Percentiles rank a stretch among this genome's conserved stretches.
These are phyloP conservation scores for Gobio occitaniae DNA, from an alignment of 2,797 vertebrate species.

Conservation along the genomic window DNA sequence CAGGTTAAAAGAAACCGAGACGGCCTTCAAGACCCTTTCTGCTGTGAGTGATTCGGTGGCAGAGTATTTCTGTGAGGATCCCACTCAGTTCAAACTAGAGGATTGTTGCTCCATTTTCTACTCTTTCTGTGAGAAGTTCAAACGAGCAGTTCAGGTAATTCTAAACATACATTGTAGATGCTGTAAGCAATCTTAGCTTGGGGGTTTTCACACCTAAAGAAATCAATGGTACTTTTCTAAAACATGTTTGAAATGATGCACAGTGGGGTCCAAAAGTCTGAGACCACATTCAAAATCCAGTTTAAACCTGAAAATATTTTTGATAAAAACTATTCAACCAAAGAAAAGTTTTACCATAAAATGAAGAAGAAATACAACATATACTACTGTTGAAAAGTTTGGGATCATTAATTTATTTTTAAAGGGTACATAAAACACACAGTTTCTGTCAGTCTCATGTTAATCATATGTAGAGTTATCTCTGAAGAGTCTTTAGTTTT, in stretches of 20 bases:
- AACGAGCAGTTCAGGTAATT: slow-evolving; percentile 78
- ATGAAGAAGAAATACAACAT: neutral
- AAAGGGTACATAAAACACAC: neutral
- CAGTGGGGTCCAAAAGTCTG: neutral
- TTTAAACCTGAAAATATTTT: neutral
- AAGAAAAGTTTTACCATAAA: neutral
- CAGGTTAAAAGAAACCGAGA: slow-evolving; percentile 67
- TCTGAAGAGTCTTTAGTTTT: too few species aligned
- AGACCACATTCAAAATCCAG: neutral
- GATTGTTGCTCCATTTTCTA: slow-evolving; percentile 82
- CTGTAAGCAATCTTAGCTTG: neutral
- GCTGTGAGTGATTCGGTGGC: slow-evolving; percentile 72
- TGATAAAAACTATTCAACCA: neutral
- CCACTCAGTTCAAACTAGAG: slow-evolving; percentile 77
- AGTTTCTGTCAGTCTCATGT: too few species aligned
- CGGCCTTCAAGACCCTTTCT: slow-evolving; percentile 69
- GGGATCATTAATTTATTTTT: neutral
- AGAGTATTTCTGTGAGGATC: slow-evolving; percentile 85
- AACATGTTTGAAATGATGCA: neutral
- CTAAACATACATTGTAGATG: neutral
- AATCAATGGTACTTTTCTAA: neutral
- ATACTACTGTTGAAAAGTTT: neutral
- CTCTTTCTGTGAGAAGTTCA: slow-evolving; percentile 81
- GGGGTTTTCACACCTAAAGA: neutral
- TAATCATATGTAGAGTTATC: too few species aligned